Evolutionary conservation across 1,140 invertebrate species (phyloP), one percentile per base, ranked within the genome.

Genomic region (Drosophila aff.): DNA sequence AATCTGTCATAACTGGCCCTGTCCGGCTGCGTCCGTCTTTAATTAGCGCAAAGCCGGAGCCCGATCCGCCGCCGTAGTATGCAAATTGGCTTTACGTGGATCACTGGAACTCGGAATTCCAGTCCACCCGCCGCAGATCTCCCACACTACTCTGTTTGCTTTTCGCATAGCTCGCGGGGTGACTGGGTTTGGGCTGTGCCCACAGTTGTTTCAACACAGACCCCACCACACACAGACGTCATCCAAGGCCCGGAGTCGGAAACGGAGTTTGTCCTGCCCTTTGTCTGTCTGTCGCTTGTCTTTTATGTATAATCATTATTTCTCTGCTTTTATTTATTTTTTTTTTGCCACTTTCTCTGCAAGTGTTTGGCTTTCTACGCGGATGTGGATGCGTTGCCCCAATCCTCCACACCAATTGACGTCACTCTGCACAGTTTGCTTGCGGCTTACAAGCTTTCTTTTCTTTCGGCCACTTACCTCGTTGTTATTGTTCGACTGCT

Each of bases 31-130:
- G 33, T 43, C 33, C 55, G 81, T 80, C 68, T 84, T 79, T 90
- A 90, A 90, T 89, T 89, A 89, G 77, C 84, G 67, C 67, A 76
- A 53, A 64, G 65, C 46, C 53, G 9, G 26, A 28, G 47, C 33
- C 26, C 46, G 46, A 15, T 46, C 43, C 44, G 23, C 23, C 47
- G 23, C 28, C 52, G 31, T 36, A 65, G 53, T 82, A 89, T 89
- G 85, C 66, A 89, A 87, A 87, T 87, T 81, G 84, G 72, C 81
- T 66, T 89, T 87, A 90, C 85, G 84, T 89, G 68, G 84, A 57
- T 74, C 72, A 89, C 52, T 81, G 31, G 31, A 31, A 31, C 9
- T 31, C 7, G 84, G 81, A 87, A 83, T 87, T 78, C 60, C 81
- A 83, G 68, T n/a, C 67, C 65, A 23, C n/a, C 62, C 46, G 59